These are phyloP conservation scores for Scaptomyza graminum DNA, from an alignment of 1,140 invertebrate genomes.

Conservation along the genomic window DNA sequence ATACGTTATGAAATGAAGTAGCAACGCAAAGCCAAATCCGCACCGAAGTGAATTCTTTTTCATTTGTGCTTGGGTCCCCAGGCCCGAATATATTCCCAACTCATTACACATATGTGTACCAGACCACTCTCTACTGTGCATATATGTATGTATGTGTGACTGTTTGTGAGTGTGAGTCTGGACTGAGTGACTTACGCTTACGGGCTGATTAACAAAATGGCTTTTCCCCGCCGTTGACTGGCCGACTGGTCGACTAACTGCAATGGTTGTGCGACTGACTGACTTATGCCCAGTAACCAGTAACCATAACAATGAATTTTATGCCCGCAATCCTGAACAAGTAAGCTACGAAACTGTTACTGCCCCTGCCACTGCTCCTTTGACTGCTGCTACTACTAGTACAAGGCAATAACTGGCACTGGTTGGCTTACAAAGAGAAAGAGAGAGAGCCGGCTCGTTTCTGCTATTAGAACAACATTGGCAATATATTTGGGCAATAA, in stretches of 20 bases:
- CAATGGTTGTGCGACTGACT: constrained; percentile 58
- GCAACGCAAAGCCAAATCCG: constrained; percentile 44
- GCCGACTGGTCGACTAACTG: constrained; percentile 18
- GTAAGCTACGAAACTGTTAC: constrained; percentile 22
- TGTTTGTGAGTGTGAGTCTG: constrained; percentile 56
- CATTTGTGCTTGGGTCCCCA: constrained; percentile 4
- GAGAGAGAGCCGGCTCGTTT: constrained; percentile 56
- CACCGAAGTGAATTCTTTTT: constrained; percentile 10
- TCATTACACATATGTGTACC: constrained; percentile 28
- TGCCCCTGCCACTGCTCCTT: constrained; percentile 7
- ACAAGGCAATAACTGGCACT: constrained; percentile 40
- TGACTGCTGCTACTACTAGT: constrained; percentile 22
- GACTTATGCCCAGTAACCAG: constrained; percentile 78
- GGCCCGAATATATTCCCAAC: constrained; percentile 33
- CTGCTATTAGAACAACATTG: constrained; percentile 81
- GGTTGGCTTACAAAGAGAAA: not conserved
- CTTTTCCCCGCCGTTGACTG: constrained; percentile 17
- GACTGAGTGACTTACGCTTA: constrained; percentile 68
- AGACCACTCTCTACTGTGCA: not conserved
- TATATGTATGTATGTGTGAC: constrained; percentile 21
- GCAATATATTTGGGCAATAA: constrained; percentile 80
- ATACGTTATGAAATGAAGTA: constrained; percentile 50
- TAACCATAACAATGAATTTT: constrained; percentile 81
- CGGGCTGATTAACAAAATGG: constrained; percentile 76
- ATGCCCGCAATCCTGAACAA: constrained; percentile 48